Percentiles rank a stretch among this genome's conserved stretches.
phyloP scores from a whole-genome alignment of 2,888 invertebrate species.

The Lycophotia porphyrea region DNA sequence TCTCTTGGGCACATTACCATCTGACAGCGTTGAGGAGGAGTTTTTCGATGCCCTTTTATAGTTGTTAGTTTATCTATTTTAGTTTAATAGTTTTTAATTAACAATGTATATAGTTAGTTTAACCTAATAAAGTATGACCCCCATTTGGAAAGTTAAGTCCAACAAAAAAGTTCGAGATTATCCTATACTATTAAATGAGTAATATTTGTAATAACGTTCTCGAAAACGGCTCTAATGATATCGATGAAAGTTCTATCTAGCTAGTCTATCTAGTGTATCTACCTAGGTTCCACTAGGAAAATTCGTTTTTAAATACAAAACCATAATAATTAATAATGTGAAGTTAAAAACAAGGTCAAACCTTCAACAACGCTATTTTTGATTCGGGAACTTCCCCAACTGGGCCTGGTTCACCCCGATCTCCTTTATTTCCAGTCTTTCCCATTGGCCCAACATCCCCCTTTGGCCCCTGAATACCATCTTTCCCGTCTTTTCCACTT shows the following conservation, averaged over 20 bases:
- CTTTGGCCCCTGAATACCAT: constrained; percentile 91
- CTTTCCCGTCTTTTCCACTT: constrained; percentile 78
- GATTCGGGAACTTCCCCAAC: constrained; percentile 69
- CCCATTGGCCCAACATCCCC: constrained; percentile 86
- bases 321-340: background rate
- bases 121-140: too few relatives aligned
- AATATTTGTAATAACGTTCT: background rate
- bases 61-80: too few relatives aligned
- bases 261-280: too few relatives aligned
- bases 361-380: constrained; percentile 68
- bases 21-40: too few relatives aligned
- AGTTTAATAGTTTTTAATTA: too few relatives aligned
- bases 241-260: background rate
- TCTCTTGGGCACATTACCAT: too few relatives aligned
- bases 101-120: too few relatives aligned
- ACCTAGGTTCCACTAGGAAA: background rate
- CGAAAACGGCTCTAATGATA: background rate
- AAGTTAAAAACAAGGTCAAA: constrained; percentile 22
- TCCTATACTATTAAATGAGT: too few relatives aligned
- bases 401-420: constrained; percentile 81
- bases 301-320: background rate
- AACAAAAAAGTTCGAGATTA: background rate
- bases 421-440: constrained; percentile 90
- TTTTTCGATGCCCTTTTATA: too few relatives aligned
- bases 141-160: background rate